Percentiles rank a stretch among this genome's conserved stretches.
phyloP scores from a whole-genome alignment of 2,113 vertebrate genomes.

The Rhynchomys soricoides region DNA sequence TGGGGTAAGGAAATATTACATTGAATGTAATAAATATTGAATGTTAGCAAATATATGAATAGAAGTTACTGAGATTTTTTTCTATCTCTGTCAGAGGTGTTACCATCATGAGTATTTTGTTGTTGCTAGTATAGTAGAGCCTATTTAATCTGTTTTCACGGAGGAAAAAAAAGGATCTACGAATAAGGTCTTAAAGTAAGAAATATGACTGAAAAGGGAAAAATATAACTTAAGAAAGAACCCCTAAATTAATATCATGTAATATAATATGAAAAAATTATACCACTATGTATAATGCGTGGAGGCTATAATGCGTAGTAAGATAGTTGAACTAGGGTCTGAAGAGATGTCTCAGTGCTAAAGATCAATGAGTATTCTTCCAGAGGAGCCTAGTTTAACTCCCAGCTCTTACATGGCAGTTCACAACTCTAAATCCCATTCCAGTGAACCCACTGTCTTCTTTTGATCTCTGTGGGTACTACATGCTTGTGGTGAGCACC shows the following conservation, averaged over 20 bases:
- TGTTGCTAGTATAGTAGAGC: background rate
- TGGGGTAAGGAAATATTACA: background rate
- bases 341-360: background rate
- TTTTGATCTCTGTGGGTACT: background rate
- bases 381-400: background rate
- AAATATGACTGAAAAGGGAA: background rate
- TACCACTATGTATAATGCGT: background rate
- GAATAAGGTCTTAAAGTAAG: background rate
- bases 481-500: background rate
- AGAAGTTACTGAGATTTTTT: background rate
- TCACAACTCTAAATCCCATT: background rate
- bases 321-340: background rate
- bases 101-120: background rate
- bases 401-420: background rate
- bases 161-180: constrained; percentile 2
- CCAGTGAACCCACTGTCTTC: background rate
- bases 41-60: background rate
- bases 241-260: background rate
- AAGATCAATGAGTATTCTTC: background rate
- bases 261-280: background rate
- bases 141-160: background rate
- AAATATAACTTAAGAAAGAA: background rate
- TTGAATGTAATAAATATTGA: too few species aligned
- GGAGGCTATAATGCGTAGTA: background rate
- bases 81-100: accelerated